Percentiles rank a stretch among this genome's conserved stretches.
phyloP scores from a whole-genome alignment of 2,113 vertebrate genomes.

The Oreocharis arfaki region DNA sequence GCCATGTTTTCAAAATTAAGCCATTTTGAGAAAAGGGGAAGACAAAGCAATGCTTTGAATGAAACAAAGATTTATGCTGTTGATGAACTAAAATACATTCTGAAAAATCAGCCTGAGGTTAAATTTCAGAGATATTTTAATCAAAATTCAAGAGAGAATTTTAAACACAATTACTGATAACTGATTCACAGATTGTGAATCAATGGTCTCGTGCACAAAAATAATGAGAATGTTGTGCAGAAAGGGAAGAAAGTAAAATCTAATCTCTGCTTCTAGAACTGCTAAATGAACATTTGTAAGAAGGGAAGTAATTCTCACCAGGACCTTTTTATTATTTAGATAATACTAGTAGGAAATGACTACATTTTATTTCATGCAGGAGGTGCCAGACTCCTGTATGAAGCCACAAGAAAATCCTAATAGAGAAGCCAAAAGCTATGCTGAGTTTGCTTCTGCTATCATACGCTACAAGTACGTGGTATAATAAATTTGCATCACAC shows the following conservation, averaged over 20 bases:
- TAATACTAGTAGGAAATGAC: not conserved
- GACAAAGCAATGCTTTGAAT: not conserved
- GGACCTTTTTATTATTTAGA: slow-evolving; percentile 1
- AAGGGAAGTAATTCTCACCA: not conserved
- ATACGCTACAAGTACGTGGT: not conserved
- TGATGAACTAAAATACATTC: not conserved
- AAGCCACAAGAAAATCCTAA: not conserved
- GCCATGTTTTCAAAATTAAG: not conserved
- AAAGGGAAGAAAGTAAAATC: not conserved
- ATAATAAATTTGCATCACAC: not conserved
- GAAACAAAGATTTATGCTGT: not conserved
- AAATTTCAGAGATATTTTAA: not conserved
- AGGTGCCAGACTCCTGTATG: not conserved
- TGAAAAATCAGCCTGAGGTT: not conserved
- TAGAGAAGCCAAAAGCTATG: not conserved
- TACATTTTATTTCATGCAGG: not conserved
- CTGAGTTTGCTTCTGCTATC: not conserved
- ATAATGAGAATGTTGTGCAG: not conserved
- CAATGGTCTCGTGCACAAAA: not conserved
- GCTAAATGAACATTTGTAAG: not conserved
- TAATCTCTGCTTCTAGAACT: not conserved
- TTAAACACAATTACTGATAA: not conserved
- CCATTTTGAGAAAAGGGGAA: not conserved
- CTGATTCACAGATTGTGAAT: not conserved
- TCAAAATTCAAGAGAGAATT: not conserved